A percentile compares a stretch with the other conserved stretches of the same genome.
These are phyloP conservation scores for Tromatobia lineatoria DNA, from an alignment of 2,888 invertebrate species.

Conservation along the genomic window DNA sequence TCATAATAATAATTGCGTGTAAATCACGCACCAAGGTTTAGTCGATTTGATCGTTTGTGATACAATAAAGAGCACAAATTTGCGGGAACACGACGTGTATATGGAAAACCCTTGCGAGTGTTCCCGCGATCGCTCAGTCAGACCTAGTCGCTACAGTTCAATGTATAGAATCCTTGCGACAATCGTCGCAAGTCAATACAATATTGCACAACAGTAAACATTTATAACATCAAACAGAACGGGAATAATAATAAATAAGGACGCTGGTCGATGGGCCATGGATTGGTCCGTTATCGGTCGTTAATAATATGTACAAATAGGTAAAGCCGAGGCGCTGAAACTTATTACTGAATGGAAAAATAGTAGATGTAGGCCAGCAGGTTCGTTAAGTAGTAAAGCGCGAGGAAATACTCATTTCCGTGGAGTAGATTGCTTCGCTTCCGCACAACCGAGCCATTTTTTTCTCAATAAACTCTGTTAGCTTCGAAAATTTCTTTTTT, in stretches of 20 bases:
- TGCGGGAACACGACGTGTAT: neutral
- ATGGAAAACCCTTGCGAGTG: slow-evolving; percentile 9
- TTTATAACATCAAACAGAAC: slow-evolving; percentile 42
- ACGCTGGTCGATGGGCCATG: slow-evolving; percentile 65
- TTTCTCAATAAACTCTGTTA: slow-evolving; percentile 16
- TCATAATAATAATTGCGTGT: slow-evolving; percentile 25
- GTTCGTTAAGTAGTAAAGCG: slow-evolving; percentile 40
- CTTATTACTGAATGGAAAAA: slow-evolving; percentile 41
- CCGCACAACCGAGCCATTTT: slow-evolving; percentile 7
- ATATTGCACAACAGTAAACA: slow-evolving; percentile 70
- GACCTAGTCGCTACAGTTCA: slow-evolving; percentile 22
- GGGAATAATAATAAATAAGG: slow-evolving; percentile 69
- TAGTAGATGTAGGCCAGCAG: slow-evolving; percentile 61
- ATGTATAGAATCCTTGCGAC: slow-evolving; percentile 17
- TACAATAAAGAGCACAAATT: slow-evolving; percentile 16
- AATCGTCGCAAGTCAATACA: slow-evolving; percentile 39
- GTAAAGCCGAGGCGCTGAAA: slow-evolving; percentile 44
- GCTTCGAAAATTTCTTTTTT: slow-evolving; percentile 29
- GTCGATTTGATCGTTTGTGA: slow-evolving; percentile 25
- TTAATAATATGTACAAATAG: slow-evolving; percentile 72
- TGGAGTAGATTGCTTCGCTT: slow-evolving; percentile 22
- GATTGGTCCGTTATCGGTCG: slow-evolving; percentile 72
- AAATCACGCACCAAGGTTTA: slow-evolving; percentile 37
- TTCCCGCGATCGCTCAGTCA: slow-evolving; percentile 36
- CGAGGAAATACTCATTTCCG: slow-evolving; percentile 32